A percentile compares a stretch with the other conserved stretches of the same genome.
Evolutionary conservation across 2,797 vertebrate species (phyloP).

Genomic region (Chelon labrosus): DNA sequence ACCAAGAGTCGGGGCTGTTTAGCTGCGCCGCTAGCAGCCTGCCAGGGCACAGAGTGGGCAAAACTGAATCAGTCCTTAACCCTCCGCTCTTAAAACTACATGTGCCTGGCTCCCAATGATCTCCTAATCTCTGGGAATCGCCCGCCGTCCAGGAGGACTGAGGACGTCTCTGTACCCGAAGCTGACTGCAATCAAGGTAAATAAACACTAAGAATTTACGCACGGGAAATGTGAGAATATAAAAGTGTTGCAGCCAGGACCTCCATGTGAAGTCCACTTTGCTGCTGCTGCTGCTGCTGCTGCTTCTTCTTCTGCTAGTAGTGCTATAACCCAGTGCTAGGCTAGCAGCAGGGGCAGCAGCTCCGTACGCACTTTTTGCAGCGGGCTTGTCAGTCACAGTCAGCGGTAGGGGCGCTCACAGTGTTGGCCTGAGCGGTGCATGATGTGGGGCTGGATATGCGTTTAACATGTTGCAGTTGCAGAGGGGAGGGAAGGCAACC

Average conservation of each 20-base stretch:
- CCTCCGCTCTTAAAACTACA: constrained; percentile 68
- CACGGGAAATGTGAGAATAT: background rate
- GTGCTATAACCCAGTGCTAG: constrained; percentile 51
- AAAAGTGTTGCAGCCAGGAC: constrained; percentile 35
- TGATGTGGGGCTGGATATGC: constrained; percentile 31
- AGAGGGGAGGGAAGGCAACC: background rate
- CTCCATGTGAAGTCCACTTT: constrained; percentile 48
- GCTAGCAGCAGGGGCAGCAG: constrained; percentile 60
- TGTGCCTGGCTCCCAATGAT: constrained; percentile 80
- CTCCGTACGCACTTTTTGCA: constrained; percentile 71
- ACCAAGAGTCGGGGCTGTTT: constrained; percentile 52
- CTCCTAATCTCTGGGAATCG: constrained; percentile 74
- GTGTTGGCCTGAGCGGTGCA: constrained; percentile 37
- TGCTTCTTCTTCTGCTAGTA: constrained; percentile 6
- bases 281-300: constrained; percentile 25
- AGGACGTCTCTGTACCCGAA: constrained; percentile 77
- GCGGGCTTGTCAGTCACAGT: constrained; percentile 65
- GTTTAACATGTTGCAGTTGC: constrained; percentile 16
- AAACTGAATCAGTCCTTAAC: constrained; percentile 55
- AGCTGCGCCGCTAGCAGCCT: constrained; percentile 58
- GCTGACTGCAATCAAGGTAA: constrained; percentile 81
- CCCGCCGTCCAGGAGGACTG: constrained; percentile 69
- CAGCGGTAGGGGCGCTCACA: constrained; percentile 24
- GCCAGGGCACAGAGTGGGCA: constrained; percentile 61
- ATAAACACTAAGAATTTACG: background rate